A percentile compares a stretch with the other conserved stretches of the same genome.
These are phyloP conservation scores for Dicrostonyx torquatus DNA, from an alignment of 2,797 vertebrate species.

Conservation along the genomic window DNA sequence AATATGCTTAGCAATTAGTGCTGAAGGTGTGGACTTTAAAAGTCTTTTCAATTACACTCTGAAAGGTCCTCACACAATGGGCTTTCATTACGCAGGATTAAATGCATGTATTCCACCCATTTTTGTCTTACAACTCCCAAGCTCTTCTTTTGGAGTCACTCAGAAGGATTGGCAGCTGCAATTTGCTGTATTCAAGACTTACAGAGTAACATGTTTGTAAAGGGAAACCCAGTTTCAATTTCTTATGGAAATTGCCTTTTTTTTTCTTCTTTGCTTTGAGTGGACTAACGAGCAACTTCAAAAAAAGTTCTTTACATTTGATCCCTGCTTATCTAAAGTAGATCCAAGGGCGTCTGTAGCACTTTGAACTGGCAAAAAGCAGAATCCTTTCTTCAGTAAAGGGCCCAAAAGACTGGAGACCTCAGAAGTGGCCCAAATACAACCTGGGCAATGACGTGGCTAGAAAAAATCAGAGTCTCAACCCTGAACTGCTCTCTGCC, in stretches of 20 bases:
- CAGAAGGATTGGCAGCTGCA: conserved; percentile 57
- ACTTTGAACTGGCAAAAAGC: conserved; percentile 58
- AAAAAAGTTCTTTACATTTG: conserved; percentile 59
- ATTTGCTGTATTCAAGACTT: conserved; percentile 41
- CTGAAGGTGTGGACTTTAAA: conserved; percentile 73
- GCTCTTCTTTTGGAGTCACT: conserved; percentile 38
- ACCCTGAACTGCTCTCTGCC: neutral
- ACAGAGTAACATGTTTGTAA: neutral
- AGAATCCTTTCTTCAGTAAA: conserved; percentile 41
- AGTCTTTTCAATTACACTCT: conserved; percentile 78
- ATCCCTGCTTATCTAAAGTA: conserved; percentile 61
- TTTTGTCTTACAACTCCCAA: conserved; percentile 48
- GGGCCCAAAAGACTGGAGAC: neutral
- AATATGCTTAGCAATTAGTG: conserved; percentile 69
- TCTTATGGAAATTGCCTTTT: conserved; percentile 73
- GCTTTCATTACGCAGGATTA: conserved; percentile 52
- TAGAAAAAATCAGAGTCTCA: neutral
- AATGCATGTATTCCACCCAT: neutral
- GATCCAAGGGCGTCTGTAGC: conserved; percentile 55
- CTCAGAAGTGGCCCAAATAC: conserved; percentile 17
- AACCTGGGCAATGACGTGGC: neutral
- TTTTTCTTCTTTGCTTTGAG: conserved; percentile 55
- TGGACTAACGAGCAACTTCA: conserved; percentile 70
- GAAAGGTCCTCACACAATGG: conserved; percentile 69
- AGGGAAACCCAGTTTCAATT: conserved; percentile 62